These are phyloP conservation scores for Congeria kusceri DNA, from an alignment of 2,888 invertebrate species.

Conservation along the genomic window DNA sequence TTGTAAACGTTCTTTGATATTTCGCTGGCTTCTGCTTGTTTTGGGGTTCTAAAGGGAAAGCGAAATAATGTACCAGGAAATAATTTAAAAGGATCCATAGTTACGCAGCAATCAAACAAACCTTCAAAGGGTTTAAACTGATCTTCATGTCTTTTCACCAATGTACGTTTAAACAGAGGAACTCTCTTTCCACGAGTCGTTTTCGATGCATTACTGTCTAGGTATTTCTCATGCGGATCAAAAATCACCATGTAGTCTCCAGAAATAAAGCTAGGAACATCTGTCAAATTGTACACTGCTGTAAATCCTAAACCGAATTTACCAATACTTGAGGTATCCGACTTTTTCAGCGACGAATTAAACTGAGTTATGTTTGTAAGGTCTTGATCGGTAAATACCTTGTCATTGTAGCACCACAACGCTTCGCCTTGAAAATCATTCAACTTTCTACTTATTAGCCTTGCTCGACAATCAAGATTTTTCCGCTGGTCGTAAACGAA, in stretches of 20 bases:
- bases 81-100: background rate
- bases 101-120: constrained; percentile 49
- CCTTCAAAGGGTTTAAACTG: constrained; percentile 80
- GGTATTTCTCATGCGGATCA: constrained; percentile 80
- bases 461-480: constrained; percentile 64
- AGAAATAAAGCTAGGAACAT: constrained; percentile 83
- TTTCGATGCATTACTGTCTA: constrained; percentile 52
- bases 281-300: constrained; percentile 83
- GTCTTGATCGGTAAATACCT: constrained; percentile 78
- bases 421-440: constrained; percentile 82
- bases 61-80: constrained; percentile 79
- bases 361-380: constrained; percentile 81
- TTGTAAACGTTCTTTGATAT: constrained; percentile 74
- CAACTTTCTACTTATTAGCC: constrained; percentile 77
- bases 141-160: constrained; percentile 68
- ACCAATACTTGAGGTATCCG: constrained; percentile 78
- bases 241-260: constrained; percentile 79
- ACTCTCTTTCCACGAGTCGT: background rate
- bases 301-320: constrained; percentile 83
- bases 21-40: constrained; percentile 75
- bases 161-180: constrained; percentile 30
- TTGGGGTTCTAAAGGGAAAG: constrained; percentile 78
- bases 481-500: constrained; percentile 78
- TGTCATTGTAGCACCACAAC: constrained; percentile 82
- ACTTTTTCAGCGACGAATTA: constrained; percentile 80